Percentiles rank a stretch among this genome's conserved stretches.
These are phyloP conservation scores for Musca vetustissima DNA, from an alignment of 1,140 invertebrate genomes.

Conservation along the genomic window DNA sequence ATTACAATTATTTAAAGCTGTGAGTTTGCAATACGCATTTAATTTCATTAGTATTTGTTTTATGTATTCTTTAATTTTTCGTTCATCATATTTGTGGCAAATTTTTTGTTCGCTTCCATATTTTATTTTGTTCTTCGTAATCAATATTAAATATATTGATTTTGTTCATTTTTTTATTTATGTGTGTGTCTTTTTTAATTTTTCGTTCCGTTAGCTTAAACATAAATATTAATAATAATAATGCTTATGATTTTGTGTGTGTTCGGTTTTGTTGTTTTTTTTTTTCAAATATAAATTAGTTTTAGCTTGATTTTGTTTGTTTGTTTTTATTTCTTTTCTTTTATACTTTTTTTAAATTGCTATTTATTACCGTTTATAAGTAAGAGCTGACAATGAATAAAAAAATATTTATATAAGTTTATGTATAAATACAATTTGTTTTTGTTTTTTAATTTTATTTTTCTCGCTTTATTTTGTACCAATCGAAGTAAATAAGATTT, in stretches of 20 bases:
- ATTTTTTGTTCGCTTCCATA: background rate
- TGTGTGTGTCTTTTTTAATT: too few species aligned
- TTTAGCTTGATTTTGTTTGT: too few species aligned
- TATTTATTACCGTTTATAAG: constrained; percentile 21
- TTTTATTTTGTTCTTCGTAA: background rate
- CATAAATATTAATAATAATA: background rate
- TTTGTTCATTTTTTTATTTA: constrained; percentile 3
- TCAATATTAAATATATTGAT: background rate
- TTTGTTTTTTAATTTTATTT: constrained; percentile 5
- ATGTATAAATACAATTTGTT: constrained; percentile 41
- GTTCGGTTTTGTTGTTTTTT: background rate
- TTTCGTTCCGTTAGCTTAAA: constrained; percentile 8
- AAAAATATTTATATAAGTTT: constrained; percentile 35
- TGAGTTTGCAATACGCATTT: constrained; percentile 37
- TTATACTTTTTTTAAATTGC: constrained; percentile 5
- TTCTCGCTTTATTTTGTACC: constrained; percentile 40
- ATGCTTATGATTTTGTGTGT: constrained; percentile 10
- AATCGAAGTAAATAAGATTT: constrained; percentile 40
- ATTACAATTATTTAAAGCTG: constrained; percentile 52
- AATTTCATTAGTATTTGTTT: constrained; percentile 8
- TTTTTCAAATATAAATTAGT: background rate
- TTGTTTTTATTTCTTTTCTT: background rate
- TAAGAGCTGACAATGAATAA: constrained; percentile 24
- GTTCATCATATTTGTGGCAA: background rate
- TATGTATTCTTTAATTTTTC: too few species aligned